Evolutionary conservation across 1,140 invertebrate species (phyloP).

Genomic region (Hyles vespertilio): DNA sequence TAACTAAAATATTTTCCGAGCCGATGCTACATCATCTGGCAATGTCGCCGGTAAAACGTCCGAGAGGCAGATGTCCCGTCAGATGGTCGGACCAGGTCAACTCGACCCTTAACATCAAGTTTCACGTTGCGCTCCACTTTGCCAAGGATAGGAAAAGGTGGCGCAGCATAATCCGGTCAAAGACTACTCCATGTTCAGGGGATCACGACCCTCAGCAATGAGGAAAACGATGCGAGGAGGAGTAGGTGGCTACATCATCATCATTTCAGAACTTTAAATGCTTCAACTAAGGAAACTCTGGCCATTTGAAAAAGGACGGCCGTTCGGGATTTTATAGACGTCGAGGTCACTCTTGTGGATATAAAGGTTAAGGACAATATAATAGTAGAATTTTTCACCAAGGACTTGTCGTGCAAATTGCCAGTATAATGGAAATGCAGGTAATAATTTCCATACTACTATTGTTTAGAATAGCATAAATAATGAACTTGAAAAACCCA

Average conservation of each 20-base stretch:
- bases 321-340: too few relatives aligned
- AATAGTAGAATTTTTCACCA: not conserved
- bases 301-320: too few relatives aligned
- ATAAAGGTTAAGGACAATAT: not conserved
- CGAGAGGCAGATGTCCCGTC: too few relatives aligned
- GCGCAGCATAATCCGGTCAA: too few relatives aligned
- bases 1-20: constrained; percentile 17
- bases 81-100: too few relatives aligned
- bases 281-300: too few relatives aligned
- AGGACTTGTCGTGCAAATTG: not conserved
- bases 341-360: constrained; percentile 4
- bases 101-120: too few relatives aligned
- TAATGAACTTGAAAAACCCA: constrained; percentile 11
- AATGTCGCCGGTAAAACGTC: constrained; percentile 10
- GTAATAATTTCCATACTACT: constrained; percentile 10
- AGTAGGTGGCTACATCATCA: constrained; percentile 19
- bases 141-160: too few relatives aligned
- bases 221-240: not conserved
- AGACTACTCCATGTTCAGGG: constrained; percentile 12
- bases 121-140: too few relatives aligned
- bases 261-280: too few relatives aligned
- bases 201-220: constrained; percentile 11
- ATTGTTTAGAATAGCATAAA: constrained; percentile 9
- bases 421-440: not conserved
- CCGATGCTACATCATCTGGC: constrained; percentile 3